Evolutionary conservation across 2,888 invertebrate species (phyloP).

Genomic region (Diadegma fenestrale): DNA sequence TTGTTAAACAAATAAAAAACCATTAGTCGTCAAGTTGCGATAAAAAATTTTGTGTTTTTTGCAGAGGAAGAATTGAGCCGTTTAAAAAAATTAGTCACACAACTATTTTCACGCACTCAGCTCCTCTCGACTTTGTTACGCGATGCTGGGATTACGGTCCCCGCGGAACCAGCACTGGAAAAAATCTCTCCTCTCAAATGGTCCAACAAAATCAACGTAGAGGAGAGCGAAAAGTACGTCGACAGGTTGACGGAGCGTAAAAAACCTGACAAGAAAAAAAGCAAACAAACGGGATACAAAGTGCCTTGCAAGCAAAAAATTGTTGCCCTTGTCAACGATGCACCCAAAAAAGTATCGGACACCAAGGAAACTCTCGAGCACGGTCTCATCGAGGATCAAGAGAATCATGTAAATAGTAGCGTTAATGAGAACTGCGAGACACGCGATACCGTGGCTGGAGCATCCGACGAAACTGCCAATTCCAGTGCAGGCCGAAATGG

Average conservation of each 20-base stretch:
- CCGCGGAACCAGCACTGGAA: slow-evolving; percentile 83
- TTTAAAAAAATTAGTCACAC: slow-evolving; percentile 81
- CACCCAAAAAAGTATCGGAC: slow-evolving; percentile 71
- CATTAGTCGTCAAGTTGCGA: neutral
- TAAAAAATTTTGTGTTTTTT: slow-evolving; percentile 19
- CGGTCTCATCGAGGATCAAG: slow-evolving; percentile 80
- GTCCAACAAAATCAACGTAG: slow-evolving; percentile 83
- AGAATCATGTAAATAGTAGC: slow-evolving; percentile 80
- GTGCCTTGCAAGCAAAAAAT: slow-evolving; percentile 78
- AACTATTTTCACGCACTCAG: slow-evolving; percentile 81
- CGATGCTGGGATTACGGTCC: slow-evolving; percentile 83
- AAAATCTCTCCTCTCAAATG: slow-evolving; percentile 83
- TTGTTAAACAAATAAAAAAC: neutral
- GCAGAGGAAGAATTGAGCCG: slow-evolving; percentile 82
- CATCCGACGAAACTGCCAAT: slow-evolving; percentile 38
- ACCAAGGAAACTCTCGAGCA: slow-evolving; percentile 70
- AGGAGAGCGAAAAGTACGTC: slow-evolving; percentile 78
- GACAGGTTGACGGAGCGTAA: slow-evolving; percentile 77
- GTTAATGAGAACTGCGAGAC: slow-evolving; percentile 72
- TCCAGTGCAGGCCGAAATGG: slow-evolving; percentile 16
- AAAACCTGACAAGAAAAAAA: slow-evolving; percentile 77
- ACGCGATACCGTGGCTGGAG: slow-evolving; percentile 26
- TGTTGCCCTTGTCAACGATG: slow-evolving; percentile 61
- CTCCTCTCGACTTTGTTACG: slow-evolving; percentile 80
- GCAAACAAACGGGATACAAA: slow-evolving; percentile 74